These are phyloP conservation scores for Apodemia mormo DNA, from an alignment of 2,888 invertebrate species.

Conservation along the genomic window DNA sequence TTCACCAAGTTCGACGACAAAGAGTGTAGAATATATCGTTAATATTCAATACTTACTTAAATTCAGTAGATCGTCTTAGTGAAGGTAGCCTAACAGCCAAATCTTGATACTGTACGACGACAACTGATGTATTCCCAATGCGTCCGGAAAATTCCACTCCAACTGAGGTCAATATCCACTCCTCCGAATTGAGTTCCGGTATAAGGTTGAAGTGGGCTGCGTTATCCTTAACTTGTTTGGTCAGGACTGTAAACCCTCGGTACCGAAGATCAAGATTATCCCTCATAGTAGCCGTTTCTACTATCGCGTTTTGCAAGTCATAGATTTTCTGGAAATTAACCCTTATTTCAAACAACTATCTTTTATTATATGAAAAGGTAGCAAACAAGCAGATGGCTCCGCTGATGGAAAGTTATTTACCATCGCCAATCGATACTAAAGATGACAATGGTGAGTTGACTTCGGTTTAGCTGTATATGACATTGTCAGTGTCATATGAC, in stretches of 20 bases:
- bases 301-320: slow-evolving; percentile 67
- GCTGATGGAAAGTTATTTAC: too few relatives aligned
- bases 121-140: slow-evolving; percentile 59
- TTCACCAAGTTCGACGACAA: too few relatives aligned
- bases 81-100: slow-evolving; percentile 83
- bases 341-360: background rate
- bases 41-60: slow-evolving; percentile 74
- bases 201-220: slow-evolving; percentile 63
- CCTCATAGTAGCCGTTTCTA: slow-evolving; percentile 61
- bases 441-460: too few relatives aligned
- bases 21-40: too few relatives aligned
- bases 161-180: slow-evolving; percentile 63
- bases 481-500: too few relatives aligned
- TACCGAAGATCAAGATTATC: slow-evolving; percentile 51
- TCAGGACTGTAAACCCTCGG: slow-evolving; percentile 60
- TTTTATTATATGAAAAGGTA: too few relatives aligned
- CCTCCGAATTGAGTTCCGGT: slow-evolving; percentile 47
- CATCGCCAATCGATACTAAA: too few relatives aligned
- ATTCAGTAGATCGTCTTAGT: slow-evolving; percentile 81
- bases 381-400: too few relatives aligned
- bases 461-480: too few relatives aligned
- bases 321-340: slow-evolving; percentile 62
- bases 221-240: slow-evolving; percentile 53
- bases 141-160: slow-evolving; percentile 61
- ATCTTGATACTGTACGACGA: slow-evolving; percentile 84